Conservation (phyloP, 2,113 vertebrate genomes). For the Vicugna pacos region DNA sequence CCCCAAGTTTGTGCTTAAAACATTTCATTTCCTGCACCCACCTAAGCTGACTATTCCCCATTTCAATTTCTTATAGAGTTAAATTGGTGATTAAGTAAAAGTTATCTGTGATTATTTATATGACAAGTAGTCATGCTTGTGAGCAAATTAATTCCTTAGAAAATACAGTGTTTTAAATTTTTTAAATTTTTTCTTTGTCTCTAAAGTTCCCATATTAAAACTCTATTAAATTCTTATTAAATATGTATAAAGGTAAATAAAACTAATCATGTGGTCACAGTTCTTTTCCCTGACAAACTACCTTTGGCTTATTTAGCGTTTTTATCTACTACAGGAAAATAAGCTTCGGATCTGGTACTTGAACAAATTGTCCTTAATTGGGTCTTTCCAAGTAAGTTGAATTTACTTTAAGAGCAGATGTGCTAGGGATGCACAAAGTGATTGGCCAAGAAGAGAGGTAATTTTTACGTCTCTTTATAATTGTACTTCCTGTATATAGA, state of each 20-base stretch:
- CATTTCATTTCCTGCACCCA: not conserved
- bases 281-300: not conserved
- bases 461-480: conserved; percentile 23
- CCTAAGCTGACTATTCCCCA: not conserved
- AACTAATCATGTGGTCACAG: not conserved
- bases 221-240: not conserved
- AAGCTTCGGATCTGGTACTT: not conserved
- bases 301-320: not conserved
- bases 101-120: not conserved
- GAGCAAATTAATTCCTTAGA: not conserved
- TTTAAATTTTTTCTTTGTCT: not conserved
- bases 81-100: not conserved
- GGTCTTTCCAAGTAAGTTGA: conserved; percentile 35
- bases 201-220: not conserved
- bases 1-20: not conserved
- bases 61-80: not conserved
- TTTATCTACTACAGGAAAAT: not conserved
- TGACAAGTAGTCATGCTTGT: not conserved
- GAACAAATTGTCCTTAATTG: not conserved
- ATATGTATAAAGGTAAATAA: not conserved
- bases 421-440: not conserved
- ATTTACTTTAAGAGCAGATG: not conserved
- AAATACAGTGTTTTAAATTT: not conserved
- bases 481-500: not conserved
- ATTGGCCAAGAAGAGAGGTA: not conserved